A percentile compares a stretch with the other conserved stretches of the same genome.
Evolutionary conservation across 2,888 invertebrate genomes (phyloP).

Genomic region (Mesopsocus fuscifrons): DNA sequence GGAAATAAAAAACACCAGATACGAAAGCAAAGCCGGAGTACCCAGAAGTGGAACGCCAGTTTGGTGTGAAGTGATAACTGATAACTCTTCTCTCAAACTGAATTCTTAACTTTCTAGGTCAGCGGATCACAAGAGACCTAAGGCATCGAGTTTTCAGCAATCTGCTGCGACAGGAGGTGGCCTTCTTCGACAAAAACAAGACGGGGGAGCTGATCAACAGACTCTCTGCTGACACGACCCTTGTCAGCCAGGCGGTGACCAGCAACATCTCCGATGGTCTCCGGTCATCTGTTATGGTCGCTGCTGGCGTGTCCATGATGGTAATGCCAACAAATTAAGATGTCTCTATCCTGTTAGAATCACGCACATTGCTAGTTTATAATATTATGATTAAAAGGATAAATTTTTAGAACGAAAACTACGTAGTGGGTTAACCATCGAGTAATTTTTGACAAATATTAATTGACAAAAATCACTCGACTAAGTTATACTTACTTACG

Average conservation of each 20-base stretch:
- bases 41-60: no score
- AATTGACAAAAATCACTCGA: neutral
- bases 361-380: constrained; percentile 4
- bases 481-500: neutral
- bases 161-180: constrained; percentile 70
- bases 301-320: constrained; percentile 88
- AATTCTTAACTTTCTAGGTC: constrained; percentile 35
- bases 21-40: no score
- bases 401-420: no score
- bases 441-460: neutral
- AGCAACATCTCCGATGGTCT: constrained; percentile 90
- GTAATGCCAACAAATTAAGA: constrained; percentile 31
- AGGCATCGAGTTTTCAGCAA: constrained; percentile 59
- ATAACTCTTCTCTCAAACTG: no score
- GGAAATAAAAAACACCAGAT: no score
- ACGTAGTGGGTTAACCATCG: no score
- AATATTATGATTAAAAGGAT: constrained; percentile 1
- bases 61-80: no score
- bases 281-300: constrained; percentile 66
- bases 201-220: constrained; percentile 88
- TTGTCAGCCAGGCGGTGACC: constrained; percentile 82
- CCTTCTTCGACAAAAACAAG: constrained; percentile 76
- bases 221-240: constrained; percentile 64
- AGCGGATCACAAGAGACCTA: constrained; percentile 67
- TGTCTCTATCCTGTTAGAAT: constrained; percentile 6